A percentile compares a stretch with the other conserved stretches of the same genome.
These are phyloP conservation scores for Anseranas semipalmata DNA, from an alignment of 2,113 vertebrate genomes.

Conservation along the genomic window DNA sequence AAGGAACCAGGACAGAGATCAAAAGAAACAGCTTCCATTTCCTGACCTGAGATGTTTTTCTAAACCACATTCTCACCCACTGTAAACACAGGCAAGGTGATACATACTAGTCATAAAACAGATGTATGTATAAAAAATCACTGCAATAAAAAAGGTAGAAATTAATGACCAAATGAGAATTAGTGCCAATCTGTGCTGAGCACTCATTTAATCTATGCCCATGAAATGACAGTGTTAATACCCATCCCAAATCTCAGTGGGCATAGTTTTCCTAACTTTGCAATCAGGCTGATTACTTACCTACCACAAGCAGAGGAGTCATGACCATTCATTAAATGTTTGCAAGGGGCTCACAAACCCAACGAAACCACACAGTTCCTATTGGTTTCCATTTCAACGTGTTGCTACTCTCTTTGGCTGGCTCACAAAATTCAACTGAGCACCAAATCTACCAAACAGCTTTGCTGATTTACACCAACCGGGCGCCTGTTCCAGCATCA, in stretches of 20 bases:
- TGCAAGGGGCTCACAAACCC: background rate
- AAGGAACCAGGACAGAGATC: background rate
- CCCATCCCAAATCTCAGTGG: background rate
- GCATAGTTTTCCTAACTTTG: background rate
- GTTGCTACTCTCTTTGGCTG: background rate
- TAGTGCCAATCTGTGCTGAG: too few species aligned
- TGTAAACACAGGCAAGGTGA: background rate
- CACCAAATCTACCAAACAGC: too few species aligned
- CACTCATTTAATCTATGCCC: background rate
- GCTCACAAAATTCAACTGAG: background rate
- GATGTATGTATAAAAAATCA: background rate
- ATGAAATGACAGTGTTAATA: background rate
- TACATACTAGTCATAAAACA: background rate
- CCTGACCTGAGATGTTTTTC: background rate
- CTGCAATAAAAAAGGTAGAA: background rate
- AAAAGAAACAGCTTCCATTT: background rate
- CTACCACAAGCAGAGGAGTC: background rate
- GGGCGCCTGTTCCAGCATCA: background rate
- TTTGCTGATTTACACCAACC: background rate
- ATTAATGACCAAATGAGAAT: background rate
- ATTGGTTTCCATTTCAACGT: background rate
- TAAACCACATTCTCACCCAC: background rate
- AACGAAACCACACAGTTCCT: background rate
- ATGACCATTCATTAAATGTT: fast-evolving
- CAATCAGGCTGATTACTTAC: background rate